Evolutionary conservation across 2,888 invertebrate species (phyloP).

Genomic region (Drosophila bunnanda): DNA sequence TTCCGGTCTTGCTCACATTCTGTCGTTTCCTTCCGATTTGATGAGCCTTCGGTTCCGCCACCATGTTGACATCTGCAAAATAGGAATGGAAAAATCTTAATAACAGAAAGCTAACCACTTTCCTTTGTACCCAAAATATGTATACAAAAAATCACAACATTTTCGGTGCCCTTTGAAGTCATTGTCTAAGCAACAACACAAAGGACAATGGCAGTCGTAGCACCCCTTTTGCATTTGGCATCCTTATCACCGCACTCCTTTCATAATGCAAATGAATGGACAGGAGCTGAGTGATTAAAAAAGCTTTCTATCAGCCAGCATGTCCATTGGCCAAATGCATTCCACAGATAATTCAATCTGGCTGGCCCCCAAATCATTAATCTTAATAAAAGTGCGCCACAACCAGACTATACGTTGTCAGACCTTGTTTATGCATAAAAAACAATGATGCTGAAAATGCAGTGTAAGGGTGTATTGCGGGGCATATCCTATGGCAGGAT

Average conservation of each 20-base stretch:
- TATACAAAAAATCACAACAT: conserved; percentile 8
- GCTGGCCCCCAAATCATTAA: conserved; percentile 71
- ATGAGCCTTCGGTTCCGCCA: conserved; percentile 89
- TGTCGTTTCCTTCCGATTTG: conserved; percentile 87
- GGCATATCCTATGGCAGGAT: conserved; percentile 19
- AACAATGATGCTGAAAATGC: neutral
- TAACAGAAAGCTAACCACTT: conserved; percentile 28
- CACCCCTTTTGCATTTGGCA: conserved; percentile 16
- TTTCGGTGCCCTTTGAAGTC: conserved; percentile 56
- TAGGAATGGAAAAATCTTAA: conserved; percentile 8
- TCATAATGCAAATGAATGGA: conserved; percentile 69
- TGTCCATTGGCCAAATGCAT: conserved; percentile 49
- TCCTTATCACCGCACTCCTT: conserved; percentile 35
- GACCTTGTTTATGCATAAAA: conserved; percentile 46
- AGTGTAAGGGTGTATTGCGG: neutral
- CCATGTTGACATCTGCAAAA: conserved; percentile 89
- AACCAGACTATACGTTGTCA: conserved; percentile 43
- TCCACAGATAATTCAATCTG: conserved; percentile 59
- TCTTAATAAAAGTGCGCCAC: conserved; percentile 79
- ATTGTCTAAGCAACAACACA: conserved; percentile 35
- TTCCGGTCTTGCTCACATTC: conserved; percentile 87
- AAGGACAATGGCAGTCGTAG: conserved; percentile 30
- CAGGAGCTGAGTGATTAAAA: conserved; percentile 64
- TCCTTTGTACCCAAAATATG: conserved; percentile 33
- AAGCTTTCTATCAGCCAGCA: conserved; percentile 10